Conservation (phyloP, 2,113 vertebrate species). For the Petaurus breviceps region DNA sequence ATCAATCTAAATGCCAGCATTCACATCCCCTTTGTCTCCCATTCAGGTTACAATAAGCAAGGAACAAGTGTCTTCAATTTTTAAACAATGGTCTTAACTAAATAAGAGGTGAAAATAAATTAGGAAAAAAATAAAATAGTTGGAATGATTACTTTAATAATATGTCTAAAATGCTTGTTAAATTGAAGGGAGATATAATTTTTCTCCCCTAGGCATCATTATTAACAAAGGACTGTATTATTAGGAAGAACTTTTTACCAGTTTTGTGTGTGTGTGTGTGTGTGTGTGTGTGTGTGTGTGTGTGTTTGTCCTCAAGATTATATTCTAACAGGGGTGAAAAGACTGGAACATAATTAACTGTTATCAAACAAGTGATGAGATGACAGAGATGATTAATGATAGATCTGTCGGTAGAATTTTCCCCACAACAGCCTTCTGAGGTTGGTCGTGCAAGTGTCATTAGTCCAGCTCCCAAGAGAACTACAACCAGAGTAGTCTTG, state of each 20-base stretch:
- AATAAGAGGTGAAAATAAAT: neutral
- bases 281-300: too few relatives aligned
- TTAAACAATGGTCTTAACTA: neutral
- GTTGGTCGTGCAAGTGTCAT: too few relatives aligned
- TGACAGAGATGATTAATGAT: too few relatives aligned
- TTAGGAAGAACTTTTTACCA: neutral
- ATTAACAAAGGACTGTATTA: neutral
- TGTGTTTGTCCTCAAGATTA: too few relatives aligned
- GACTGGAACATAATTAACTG: too few relatives aligned
- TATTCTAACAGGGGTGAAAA: too few relatives aligned
- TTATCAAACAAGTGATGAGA: too few relatives aligned
- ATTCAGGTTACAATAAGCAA: neutral
- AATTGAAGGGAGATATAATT: neutral
- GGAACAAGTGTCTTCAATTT: neutral
- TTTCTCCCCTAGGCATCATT: neutral
- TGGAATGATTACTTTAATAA: neutral
- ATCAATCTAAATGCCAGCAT: neutral
- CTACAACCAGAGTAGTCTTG: too few relatives aligned
- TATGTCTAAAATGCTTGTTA: neutral
- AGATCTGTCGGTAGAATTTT: too few relatives aligned
- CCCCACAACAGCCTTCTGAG: too few relatives aligned
- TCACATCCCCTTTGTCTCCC: neutral
- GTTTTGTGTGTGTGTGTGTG: too few relatives aligned
- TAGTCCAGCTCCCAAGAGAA: too few relatives aligned
- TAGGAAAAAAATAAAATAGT: neutral